Conservation (phyloP, 2,797 vertebrate species). For the Anas bahamensis region DNA sequence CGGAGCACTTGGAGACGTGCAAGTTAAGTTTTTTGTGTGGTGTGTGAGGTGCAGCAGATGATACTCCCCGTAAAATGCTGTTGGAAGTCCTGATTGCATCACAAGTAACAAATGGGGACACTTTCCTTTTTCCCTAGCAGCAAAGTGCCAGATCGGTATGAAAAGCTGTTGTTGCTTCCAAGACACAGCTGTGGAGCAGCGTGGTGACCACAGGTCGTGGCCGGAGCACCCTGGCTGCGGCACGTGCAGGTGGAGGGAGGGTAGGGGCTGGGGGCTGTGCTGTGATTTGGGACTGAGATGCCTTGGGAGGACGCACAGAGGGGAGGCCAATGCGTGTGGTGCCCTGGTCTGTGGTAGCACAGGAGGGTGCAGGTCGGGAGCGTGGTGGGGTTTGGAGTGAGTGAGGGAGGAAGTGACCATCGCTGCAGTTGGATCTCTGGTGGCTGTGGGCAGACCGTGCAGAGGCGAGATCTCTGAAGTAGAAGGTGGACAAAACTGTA, state of each 20-base stretch:
- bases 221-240: not conserved
- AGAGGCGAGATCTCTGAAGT: fast-evolving
- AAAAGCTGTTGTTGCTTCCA: not conserved
- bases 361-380: not conserved
- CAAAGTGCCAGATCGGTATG: not conserved
- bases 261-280: not conserved
- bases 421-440: not conserved
- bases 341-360: not conserved
- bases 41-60: not conserved
- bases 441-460: fast-evolving
- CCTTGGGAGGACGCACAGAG: not conserved
- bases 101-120: not conserved
- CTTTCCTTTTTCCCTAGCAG: not conserved
- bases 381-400: not conserved
- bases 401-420: not conserved
- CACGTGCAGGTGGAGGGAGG: fast-evolving
- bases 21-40: not conserved
- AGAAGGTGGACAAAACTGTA: not conserved
- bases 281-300: not conserved
- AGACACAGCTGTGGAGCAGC: not conserved
- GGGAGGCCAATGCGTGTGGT: not conserved
- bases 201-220: fast-evolving
- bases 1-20: not conserved
- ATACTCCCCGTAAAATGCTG: not conserved
- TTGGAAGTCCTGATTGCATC: not conserved